Evolutionary conservation across 2,888 invertebrate species (phyloP).

Genomic region (Volucella inanis): DNA sequence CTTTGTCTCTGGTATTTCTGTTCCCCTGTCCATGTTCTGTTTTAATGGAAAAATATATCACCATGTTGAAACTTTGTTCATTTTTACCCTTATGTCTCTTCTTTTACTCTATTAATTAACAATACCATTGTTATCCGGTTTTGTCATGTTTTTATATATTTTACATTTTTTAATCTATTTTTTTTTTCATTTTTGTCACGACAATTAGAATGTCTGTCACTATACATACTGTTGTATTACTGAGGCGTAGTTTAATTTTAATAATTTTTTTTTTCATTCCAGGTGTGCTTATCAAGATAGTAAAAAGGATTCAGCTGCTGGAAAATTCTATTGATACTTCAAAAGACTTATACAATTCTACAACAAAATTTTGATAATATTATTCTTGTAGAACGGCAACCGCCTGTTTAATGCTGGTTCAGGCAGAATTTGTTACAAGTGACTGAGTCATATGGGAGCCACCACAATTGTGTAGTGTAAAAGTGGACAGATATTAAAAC

Average conservation of each 20-base stretch:
- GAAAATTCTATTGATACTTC: constrained; percentile 16
- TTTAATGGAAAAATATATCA: neutral
- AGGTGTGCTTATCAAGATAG: constrained; percentile 27
- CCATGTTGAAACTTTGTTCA: neutral
- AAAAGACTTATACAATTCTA: constrained; percentile 1
- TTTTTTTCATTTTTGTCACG: neutral
- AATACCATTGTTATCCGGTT: constrained; percentile 6
- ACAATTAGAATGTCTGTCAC: neutral
- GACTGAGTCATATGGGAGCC: constrained; percentile 61
- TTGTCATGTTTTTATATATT: neutral
- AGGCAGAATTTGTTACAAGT: constrained; percentile 42
- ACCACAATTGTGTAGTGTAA: constrained; percentile 52
- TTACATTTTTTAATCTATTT: neutral
- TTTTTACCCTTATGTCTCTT: constrained; percentile 24
- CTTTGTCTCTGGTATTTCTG: neutral
- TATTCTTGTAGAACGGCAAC: neutral
- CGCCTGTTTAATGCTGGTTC: constrained; percentile 22
- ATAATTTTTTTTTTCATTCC: constrained; percentile 27
- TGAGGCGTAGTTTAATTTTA: constrained; percentile 7
- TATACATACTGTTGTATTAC: neutral
- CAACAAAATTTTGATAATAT: neutral
- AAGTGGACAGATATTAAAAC: constrained; percentile 14
- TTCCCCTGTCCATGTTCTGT: too few species aligned
- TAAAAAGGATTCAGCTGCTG: neutral
- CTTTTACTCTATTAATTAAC: constrained; percentile 41